Base-by-base conservation (phyloP, 2,113 vertebrate species). In the Pelecanoides urinatrix region DNA sequence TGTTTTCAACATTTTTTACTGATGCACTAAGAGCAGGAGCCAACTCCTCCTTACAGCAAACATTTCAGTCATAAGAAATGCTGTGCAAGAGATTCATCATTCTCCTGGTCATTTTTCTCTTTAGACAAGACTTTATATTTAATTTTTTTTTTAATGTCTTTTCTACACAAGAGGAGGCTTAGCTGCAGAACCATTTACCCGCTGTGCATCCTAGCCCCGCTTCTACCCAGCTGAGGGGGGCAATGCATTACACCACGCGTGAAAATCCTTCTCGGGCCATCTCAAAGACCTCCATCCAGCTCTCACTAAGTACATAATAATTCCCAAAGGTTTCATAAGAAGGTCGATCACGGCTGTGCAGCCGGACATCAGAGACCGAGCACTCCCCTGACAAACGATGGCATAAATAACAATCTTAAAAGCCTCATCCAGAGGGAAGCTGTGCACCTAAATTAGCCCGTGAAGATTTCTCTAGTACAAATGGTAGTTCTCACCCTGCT, bases 401-500 rank as follows among this genome's bases (percentile, higher is more conserved):
- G 66, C 85, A 79, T 42, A 76, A 96, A 82, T 62, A 93, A 93
- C 56, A 17, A 38, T 32, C 63, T 38, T 79, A 91, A 96, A 93
- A 94, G 90, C 66, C 74, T 73, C 3, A 0, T 34, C 71, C 74
- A 66, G 20, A 61, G 36, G 52, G 77, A 92, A 87, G 50, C 4
- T 36, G 13, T 70, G 84, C 70, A 58, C 77, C 85, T 88, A 82
- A 90, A 88, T 75, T 34, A 92, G 44, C 70, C 56, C 52, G 27
- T 7, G 26, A 61, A 45, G 67, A 68, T 52, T 42, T 72, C 42
- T 18, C 55, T 3, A 5, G 49, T 11, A 49, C 59, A 71, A 94
- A 74, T 21, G 47, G 40, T 10, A 75, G 40, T 38, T 71, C 52
- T 81, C 56, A 65, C 19, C 68, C 79, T 70, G 62, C 73, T 6